A percentile compares a stretch with the other conserved stretches of the same genome.
phyloP scores from a whole-genome alignment of 1,140 invertebrate genomes.

The Zaprionus vittiger region DNA sequence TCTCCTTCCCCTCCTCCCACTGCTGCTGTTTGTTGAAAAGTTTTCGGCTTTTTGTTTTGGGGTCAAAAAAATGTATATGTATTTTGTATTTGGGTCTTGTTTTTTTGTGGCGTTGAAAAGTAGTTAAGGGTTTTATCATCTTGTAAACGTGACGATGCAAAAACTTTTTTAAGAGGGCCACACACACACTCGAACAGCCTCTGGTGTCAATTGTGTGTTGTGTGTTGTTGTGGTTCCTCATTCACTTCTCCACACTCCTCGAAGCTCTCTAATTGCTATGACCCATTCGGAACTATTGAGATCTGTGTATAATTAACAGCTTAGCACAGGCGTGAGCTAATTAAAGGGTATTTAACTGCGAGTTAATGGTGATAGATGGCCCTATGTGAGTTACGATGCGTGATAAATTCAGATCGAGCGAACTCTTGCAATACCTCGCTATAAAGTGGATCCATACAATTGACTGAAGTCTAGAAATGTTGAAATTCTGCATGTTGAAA shows the following conservation, averaged over 20 bases:
- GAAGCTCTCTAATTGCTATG: constrained; percentile 9
- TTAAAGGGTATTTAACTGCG: constrained; percentile 11
- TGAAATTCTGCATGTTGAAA: not conserved
- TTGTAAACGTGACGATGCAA: constrained; percentile 77
- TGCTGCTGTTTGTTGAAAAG: constrained; percentile 52
- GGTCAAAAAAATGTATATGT: constrained; percentile 63
- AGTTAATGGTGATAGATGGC: constrained; percentile 4
- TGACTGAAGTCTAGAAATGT: not conserved
- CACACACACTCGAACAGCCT: constrained; percentile 25
- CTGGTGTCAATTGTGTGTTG: constrained; percentile 16
- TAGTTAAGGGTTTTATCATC: constrained; percentile 78
- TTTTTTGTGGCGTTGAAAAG: constrained; percentile 67
- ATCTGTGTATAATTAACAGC: constrained; percentile 35
- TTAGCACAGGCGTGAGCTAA: constrained; percentile 21
- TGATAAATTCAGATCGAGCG: not conserved
- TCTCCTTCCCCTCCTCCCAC: not conserved
- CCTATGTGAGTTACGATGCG: not conserved
- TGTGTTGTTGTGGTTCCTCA: constrained; percentile 6
- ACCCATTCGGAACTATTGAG: not conserved
- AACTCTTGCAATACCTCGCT: not conserved
- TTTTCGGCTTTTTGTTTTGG: constrained; percentile 73
- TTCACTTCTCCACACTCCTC: not conserved
- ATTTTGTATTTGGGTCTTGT: constrained; percentile 48
- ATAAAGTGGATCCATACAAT: not conserved
- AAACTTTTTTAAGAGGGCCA: constrained; percentile 50